A percentile compares a stretch with the other conserved stretches of the same genome.
These are phyloP conservation scores for Drosophila phalerata DNA, from an alignment of 2,888 invertebrate species.

Conservation along the genomic window DNA sequence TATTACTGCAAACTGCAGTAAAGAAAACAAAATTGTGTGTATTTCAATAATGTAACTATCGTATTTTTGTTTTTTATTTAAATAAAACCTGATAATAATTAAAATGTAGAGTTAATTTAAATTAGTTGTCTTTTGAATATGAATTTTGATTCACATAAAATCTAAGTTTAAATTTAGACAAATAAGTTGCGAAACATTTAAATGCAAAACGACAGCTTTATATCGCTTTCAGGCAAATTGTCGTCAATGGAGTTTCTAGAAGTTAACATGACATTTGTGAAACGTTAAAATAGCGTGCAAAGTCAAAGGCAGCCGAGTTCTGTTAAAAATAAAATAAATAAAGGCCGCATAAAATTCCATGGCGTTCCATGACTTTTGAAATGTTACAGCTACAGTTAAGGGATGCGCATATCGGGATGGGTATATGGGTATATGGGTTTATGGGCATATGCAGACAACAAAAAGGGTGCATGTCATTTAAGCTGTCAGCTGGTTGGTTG, in stretches of 20 bases:
- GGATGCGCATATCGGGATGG: conserved; percentile 20
- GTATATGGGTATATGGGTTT: background rate
- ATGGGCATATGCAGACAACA: conserved; percentile 28
- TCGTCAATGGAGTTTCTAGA: conserved; percentile 12
- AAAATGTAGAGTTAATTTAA: background rate
- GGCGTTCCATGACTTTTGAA: conserved; percentile 58
- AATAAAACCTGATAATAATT: too few species aligned
- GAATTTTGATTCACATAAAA: background rate
- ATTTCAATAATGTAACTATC: too few species aligned
- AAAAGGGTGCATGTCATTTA: conserved; percentile 66
- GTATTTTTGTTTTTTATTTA: too few species aligned
- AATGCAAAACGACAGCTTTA: background rate
- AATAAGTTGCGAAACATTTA: background rate
- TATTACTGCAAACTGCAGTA: too few species aligned
- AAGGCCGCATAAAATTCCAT: conserved; percentile 60
- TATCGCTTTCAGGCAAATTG: background rate
- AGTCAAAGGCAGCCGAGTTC: conserved; percentile 4
- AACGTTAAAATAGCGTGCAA: background rate
- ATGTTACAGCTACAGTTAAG: conserved; percentile 59
- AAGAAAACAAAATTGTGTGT: too few species aligned
- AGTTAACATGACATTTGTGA: conserved; percentile 9
- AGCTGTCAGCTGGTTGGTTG: conserved; percentile 59
- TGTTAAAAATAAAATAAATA: conserved; percentile 43
- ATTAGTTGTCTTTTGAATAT: background rate
- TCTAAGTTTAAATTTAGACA: background rate